phyloP scores from a whole-genome alignment of 2,113 vertebrate genomes.

The Diphyllodes magnificus region DNA sequence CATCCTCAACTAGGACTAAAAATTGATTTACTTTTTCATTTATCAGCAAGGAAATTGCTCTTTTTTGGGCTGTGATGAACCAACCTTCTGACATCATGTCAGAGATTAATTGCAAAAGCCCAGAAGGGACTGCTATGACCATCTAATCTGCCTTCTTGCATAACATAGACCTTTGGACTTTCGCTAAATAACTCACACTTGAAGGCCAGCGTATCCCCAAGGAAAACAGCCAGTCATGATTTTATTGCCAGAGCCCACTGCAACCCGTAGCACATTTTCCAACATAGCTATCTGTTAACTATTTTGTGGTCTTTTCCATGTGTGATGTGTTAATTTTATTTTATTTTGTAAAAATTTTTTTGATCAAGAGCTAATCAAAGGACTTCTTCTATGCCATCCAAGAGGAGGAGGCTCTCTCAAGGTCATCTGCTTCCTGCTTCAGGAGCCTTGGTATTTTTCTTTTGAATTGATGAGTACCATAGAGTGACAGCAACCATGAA shows the following conservation, averaged over 20 bases:
- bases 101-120: constrained; percentile 25
- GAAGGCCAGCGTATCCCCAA: constrained; percentile 6
- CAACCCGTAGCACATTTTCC: background rate
- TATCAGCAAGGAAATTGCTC: constrained; percentile 25
- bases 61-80: background rate
- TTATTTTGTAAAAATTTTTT: background rate
- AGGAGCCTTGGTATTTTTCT: background rate
- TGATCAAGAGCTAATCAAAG: background rate
- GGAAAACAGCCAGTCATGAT: background rate
- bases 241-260: background rate
- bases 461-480: background rate
- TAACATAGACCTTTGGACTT: background rate
- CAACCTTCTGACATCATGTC: constrained; percentile 1
- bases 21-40: constrained; percentile 36
- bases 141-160: constrained; percentile 55
- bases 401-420: background rate
- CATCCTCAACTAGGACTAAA: background rate
- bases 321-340: background rate
- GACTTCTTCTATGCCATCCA: background rate
- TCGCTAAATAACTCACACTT: constrained; percentile 7
- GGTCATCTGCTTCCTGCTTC: background rate
- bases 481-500: background rate
- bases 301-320: background rate
- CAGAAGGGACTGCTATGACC: constrained; percentile 10
- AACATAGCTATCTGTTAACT: background rate